Percentiles rank a stretch among this genome's conserved stretches.
Conservation (phyloP, 2,113 vertebrate species). For the Oreochromis spilurus region DNA sequence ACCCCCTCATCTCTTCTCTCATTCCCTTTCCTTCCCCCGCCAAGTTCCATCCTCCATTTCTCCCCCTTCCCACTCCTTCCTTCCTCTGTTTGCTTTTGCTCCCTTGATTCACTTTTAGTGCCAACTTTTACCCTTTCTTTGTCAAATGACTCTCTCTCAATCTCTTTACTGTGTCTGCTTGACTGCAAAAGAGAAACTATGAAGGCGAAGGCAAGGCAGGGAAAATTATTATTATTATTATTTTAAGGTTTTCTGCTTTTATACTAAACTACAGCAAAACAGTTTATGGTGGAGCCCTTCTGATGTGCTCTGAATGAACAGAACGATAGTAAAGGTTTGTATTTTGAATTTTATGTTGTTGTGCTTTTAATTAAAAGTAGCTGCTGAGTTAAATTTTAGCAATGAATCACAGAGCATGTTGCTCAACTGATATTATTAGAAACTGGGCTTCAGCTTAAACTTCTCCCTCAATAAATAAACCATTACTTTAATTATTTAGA, state of each 20-base stretch:
- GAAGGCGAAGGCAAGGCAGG: not conserved
- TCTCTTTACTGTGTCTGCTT: conserved; percentile 38
- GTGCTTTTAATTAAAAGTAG: not conserved
- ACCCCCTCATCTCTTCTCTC: conserved; percentile 15
- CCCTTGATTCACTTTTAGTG: conserved; percentile 65
- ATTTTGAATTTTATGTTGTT: not conserved
- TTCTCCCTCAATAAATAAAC: not conserved
- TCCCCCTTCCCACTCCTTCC: conserved; percentile 64
- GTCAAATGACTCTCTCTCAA: conserved; percentile 37
- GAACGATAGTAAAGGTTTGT: not conserved
- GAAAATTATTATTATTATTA: not conserved
- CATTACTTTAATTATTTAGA: not conserved
- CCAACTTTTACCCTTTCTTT: conserved; percentile 60
- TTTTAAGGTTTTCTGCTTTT: not conserved
- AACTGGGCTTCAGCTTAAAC: not conserved
- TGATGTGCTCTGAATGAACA: not conserved
- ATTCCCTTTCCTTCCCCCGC: conserved; percentile 35
- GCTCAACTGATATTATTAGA: not conserved
- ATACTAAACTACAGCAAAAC: not conserved
- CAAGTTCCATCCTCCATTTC: conserved; percentile 55
- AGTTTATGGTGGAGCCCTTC: not conserved
- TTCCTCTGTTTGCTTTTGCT: conserved; percentile 73
- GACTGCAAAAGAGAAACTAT: conserved; percentile 22
- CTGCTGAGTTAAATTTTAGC: not conserved
- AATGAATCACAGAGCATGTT: not conserved